Base-by-base conservation (phyloP, 2,797 vertebrate species). In the Myotis myotis region DNA sequence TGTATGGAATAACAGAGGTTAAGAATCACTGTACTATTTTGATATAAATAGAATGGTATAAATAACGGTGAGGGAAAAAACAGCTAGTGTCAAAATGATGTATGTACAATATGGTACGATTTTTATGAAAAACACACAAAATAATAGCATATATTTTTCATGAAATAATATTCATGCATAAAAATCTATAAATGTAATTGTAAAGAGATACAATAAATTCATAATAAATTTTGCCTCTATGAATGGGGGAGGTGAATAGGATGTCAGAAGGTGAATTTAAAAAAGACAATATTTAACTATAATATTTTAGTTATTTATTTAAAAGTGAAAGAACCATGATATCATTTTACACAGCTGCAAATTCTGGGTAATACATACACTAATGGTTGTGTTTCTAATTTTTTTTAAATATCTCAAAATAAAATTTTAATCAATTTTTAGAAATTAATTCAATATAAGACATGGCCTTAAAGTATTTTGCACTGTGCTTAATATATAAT, bases 121-220 rank as follows among this genome's bases (percentile, higher is more conserved):
- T 89, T 92, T 79, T 84, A 66, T 55, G 62, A 60, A 95, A 89
- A 84, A 75, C 20, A 66, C 33, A 88, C 9, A 16, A 91, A 93
- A 74, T 72, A 89, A 89, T 66, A 33, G 5, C 19, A 51, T 41
- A 60, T 68, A 87, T 33, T 91, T 85, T 95, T 87, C 41, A 94
- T 83, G 20, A 86, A 95, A 87, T 92, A 7, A 70, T 94, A 86
- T 83, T 88, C 11, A 64, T 79, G 6, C 53, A 49, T 51, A 64
- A 57, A 51, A 89, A 75, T 91, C 51, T 71, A n/a, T 44, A 87
- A 91, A 49, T 60, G 23, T 33, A 76, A 82, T 86, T 91, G 9
- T 92, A 66, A 82, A 11, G 2, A 51, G 7, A 87, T 13, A 60
- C 6, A 79, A 38, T 44, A 76, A 83, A 94, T 75, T 87, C 8